phyloP scores from a whole-genome alignment of 2,797 vertebrate species.

The Iguana delicatissima region DNA sequence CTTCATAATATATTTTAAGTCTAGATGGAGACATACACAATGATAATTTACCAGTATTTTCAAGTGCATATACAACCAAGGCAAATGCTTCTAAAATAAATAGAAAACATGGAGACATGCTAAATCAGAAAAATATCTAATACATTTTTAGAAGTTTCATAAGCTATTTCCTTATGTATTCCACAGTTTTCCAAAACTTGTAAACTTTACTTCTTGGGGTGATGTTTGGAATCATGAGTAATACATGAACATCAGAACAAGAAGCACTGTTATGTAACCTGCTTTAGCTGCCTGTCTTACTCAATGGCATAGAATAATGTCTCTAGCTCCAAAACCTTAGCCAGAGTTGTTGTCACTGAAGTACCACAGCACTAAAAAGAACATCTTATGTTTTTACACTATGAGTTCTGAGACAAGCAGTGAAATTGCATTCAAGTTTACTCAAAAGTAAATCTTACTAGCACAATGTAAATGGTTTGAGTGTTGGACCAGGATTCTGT shows the following conservation, averaged over 20 bases:
- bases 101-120: accelerated
- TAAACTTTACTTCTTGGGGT: background rate
- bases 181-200: background rate
- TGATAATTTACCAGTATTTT: background rate
- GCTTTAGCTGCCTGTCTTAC: background rate
- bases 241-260: background rate
- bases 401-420: background rate
- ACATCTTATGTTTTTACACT: background rate
- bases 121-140: conserved; percentile 9
- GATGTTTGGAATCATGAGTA: background rate
- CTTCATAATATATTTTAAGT: background rate
- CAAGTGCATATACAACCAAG: conserved; percentile 26
- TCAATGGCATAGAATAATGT: background rate
- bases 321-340: background rate
- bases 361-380: background rate
- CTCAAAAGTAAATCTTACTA: background rate
- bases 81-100: conserved; percentile 23
- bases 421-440: background rate
- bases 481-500: too few relatives aligned
- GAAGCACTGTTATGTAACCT: background rate
- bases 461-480: too few relatives aligned
- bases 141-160: background rate
- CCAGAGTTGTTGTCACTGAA: background rate
- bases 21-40: conserved; percentile 32
- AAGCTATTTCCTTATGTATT: background rate